Conservation (phyloP, 2,888 invertebrate species). For the Nomada lathburiana region DNA sequence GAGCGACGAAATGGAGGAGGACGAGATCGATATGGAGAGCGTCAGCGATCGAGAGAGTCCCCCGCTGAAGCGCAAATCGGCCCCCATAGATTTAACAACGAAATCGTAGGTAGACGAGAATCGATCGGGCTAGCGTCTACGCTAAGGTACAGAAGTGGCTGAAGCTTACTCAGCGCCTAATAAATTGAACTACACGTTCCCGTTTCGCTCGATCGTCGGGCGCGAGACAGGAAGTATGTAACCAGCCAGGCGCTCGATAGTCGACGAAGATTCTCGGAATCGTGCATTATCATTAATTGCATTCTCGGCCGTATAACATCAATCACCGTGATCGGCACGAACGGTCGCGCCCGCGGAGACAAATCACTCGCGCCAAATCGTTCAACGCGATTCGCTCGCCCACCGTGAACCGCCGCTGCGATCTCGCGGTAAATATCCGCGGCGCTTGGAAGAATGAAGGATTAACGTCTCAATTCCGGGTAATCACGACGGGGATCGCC, state of each 20-base stretch:
- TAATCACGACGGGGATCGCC: slow-evolving; percentile 59
- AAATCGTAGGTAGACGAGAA: slow-evolving; percentile 62
- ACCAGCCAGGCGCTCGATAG: slow-evolving; percentile 2
- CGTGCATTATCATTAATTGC: slow-evolving; percentile 49
- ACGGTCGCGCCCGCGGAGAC: slow-evolving; percentile 21
- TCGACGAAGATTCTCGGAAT: slow-evolving; percentile 32
- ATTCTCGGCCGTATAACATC: slow-evolving; percentile 15
- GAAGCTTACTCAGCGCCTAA: background rate
- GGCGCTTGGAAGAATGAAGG: slow-evolving; percentile 41
- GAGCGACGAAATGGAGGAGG: slow-evolving; percentile 83
- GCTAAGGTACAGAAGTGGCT: background rate
- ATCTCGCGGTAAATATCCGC: slow-evolving; percentile 42
- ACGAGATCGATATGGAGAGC: slow-evolving; percentile 82
- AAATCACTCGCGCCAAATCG: slow-evolving; percentile 50
- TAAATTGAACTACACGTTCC: slow-evolving; percentile 8
- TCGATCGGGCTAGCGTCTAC: background rate
- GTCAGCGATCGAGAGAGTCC: slow-evolving; percentile 84
- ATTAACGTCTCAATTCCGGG: slow-evolving; percentile 70
- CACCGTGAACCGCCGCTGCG: background rate
- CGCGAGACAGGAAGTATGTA: background rate
- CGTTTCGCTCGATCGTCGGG: background rate
- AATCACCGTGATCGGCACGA: slow-evolving; percentile 31
- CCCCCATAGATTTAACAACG: slow-evolving; percentile 78
- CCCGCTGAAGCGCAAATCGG: slow-evolving; percentile 85
- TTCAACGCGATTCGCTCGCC: slow-evolving; percentile 24